A percentile compares a stretch with the other conserved stretches of the same genome.
phyloP scores from a whole-genome alignment of 2,888 invertebrate species.

The Lissocephala sabroskyi region DNA sequence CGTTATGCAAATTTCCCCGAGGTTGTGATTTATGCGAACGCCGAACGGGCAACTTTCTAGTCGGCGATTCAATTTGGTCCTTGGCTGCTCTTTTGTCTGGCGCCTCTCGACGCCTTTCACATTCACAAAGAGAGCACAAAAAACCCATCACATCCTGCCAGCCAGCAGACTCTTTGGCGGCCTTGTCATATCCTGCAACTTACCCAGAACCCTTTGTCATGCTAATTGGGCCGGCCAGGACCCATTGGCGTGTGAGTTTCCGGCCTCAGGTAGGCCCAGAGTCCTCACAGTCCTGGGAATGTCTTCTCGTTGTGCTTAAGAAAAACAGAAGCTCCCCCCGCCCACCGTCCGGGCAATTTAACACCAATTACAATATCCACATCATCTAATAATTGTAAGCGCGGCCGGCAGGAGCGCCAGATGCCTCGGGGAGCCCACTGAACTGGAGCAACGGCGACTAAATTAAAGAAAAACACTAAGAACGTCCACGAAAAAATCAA shows the following conservation, averaged over 20 bases:
- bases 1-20: slow-evolving; percentile 43
- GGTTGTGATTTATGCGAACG: slow-evolving; percentile 37
- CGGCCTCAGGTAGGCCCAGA: slow-evolving; percentile 18
- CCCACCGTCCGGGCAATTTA: slow-evolving; percentile 68
- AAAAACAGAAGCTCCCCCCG: slow-evolving; percentile 63
- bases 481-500: neutral
- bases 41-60: slow-evolving; percentile 24
- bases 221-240: slow-evolving; percentile 41
- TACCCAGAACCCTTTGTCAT: slow-evolving; percentile 41
- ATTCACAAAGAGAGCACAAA: neutral
- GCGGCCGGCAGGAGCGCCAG: slow-evolving; percentile 41
- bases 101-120: neutral
- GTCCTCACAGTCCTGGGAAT: too few species aligned
- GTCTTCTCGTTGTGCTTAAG: too few species aligned
- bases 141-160: too few species aligned
- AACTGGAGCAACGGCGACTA: slow-evolving; percentile 51
- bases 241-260: slow-evolving; percentile 18
- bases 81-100: too few species aligned
- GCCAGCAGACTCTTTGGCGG: slow-evolving; percentile 18
- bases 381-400: slow-evolving; percentile 71
- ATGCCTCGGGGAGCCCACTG: too few species aligned
- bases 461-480: slow-evolving; percentile 58
- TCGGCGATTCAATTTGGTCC: neutral
- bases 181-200: slow-evolving; percentile 28
- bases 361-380: slow-evolving; percentile 73